Base-by-base conservation (phyloP, 2,888 invertebrate genomes). In the Graphium colonna region DNA sequence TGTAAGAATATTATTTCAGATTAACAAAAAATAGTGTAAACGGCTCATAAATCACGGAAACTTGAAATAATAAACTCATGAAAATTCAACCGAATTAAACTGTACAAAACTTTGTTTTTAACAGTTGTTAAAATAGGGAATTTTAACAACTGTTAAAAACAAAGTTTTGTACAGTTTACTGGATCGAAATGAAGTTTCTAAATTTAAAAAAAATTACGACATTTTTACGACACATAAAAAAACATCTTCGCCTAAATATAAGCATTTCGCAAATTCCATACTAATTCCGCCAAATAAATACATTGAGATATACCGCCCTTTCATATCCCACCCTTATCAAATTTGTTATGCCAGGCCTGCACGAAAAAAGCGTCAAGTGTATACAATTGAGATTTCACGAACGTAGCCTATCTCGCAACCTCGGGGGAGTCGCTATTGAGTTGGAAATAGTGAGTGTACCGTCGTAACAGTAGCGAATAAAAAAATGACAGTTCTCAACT, bases 271-370 rank as follows among this genome's bases (percentile, higher is more conserved):
- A 33, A 52, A 33, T 46, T 45, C 46, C 31, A 46, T 39, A 52
- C 46, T 52, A 53, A 53, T 53, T 53, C 44, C 17, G 31, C 21
- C 43, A 53, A 53, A 53, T 53, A 49, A 53, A 53, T 49, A 53
- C 48, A 49, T 49, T 53, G 53, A 53, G 48, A 53, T 49, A 48
- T 49, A 48, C 21, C 33, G 42, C 52, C 36, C 39, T 53, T 53
- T 49, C 48, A 49, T 31, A 53, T 18, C 16, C 41, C 53, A 38
- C 53, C 53, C 59, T 59, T 59, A 59, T 59, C 59, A 56, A 56
- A 55, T 56, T 56, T 54, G 59, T 59, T 54, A 56, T 56, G 54
- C 59, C 47, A 56, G 28, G 53, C 54, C 54, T 52, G 43, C 36
- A 39, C 56, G 46, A 42, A 56, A 56, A 59, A 58, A 56, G 48